phyloP scores from a whole-genome alignment of 2,888 invertebrate genomes.

The Furcula furcula region DNA sequence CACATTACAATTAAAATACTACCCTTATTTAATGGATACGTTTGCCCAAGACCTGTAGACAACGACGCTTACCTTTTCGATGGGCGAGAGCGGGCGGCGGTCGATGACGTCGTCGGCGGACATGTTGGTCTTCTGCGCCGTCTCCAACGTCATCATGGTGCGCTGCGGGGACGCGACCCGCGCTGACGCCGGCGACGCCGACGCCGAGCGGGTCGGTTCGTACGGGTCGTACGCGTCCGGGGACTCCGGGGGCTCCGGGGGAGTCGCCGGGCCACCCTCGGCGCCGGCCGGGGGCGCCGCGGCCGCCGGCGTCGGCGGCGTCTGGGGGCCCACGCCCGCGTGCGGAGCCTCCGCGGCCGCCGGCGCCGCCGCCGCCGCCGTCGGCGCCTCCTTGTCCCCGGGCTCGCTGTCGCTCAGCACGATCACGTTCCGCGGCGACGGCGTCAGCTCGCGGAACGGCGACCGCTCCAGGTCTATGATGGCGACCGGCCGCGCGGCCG shows the following conservation, averaged over 20 bases:
- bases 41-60: not conserved
- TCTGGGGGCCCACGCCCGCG: conserved; percentile 64
- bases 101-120: conserved; percentile 74
- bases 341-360: conserved; percentile 16
- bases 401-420: conserved; percentile 92
- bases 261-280: conserved; percentile 78
- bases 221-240: conserved; percentile 95
- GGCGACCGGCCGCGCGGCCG: conserved; percentile 88
- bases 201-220: conserved; percentile 92
- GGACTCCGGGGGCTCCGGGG: conserved; percentile 81
- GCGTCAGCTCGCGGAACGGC: conserved; percentile 91
- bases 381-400: conserved; percentile 64
- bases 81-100: conserved; percentile 77
- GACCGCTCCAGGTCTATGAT: conserved; percentile 93
- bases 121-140: conserved; percentile 73
- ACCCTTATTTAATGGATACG: too few species aligned
- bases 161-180: conserved; percentile 35
- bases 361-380: conserved; percentile 24
- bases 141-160: conserved; percentile 64
- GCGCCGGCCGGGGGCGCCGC: conserved; percentile 72
- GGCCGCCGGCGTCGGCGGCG: conserved; percentile 79
- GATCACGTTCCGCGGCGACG: conserved; percentile 90
- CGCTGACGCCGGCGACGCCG: conserved; percentile 79
- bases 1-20: too few species aligned
- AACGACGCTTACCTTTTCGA: conserved; percentile 68